Conservation (phyloP, 2,888 invertebrate genomes). For the Tyria jacobaeae region DNA sequence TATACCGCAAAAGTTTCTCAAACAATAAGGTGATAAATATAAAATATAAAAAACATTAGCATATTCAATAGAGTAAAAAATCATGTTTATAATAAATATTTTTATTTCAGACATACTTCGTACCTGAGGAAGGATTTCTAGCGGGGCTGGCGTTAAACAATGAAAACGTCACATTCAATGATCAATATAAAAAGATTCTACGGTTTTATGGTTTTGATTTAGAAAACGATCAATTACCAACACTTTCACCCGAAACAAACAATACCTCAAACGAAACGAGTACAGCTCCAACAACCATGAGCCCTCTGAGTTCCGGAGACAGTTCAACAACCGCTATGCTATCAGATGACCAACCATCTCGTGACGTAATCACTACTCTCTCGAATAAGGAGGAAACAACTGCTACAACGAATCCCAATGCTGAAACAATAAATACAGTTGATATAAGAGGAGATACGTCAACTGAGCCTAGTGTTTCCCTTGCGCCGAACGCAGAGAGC, state of each 20-base stretch:
- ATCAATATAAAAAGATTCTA: slow-evolving; percentile 91
- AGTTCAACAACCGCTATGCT: slow-evolving; percentile 45
- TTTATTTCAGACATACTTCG: slow-evolving; percentile 91
- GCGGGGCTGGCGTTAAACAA: slow-evolving; percentile 93
- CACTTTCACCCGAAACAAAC: slow-evolving; percentile 57
- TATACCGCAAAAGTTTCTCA: neutral
- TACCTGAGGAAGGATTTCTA: slow-evolving; percentile 93
- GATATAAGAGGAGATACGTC: slow-evolving; percentile 59
- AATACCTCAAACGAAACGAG: slow-evolving; percentile 54
- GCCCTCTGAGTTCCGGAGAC: slow-evolving; percentile 32
- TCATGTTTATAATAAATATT: neutral
- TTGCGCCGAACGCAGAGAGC: slow-evolving; percentile 63
- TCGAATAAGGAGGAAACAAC: slow-evolving; percentile 66
- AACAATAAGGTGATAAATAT: neutral
- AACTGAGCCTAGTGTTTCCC: slow-evolving; percentile 57
- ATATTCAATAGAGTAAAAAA: neutral
- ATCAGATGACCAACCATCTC: slow-evolving; percentile 51
- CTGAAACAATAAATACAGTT: slow-evolving; percentile 60
- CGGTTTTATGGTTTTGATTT: slow-evolving; percentile 94
- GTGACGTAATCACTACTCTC: slow-evolving; percentile 59
- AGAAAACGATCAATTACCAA: slow-evolving; percentile 77
- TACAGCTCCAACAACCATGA: slow-evolving; percentile 41
- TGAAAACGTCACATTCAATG: slow-evolving; percentile 91
- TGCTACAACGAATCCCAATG: slow-evolving; percentile 59
- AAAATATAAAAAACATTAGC: neutral